Base-by-base conservation (phyloP, 2,113 vertebrate genomes). In the Siphamia tubifer region DNA sequence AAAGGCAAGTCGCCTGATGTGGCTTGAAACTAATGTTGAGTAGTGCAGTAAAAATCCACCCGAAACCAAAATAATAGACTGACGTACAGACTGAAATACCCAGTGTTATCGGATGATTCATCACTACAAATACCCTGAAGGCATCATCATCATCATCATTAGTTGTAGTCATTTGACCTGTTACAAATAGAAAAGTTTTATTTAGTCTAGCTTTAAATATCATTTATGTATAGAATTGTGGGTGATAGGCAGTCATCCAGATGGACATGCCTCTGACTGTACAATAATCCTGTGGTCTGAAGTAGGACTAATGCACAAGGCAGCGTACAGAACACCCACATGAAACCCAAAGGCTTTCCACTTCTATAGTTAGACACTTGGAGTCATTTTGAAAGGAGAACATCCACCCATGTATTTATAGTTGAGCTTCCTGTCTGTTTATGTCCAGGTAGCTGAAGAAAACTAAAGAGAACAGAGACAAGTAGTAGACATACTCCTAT, bases 361-460 rank as follows among this genome's bases (percentile, higher is more conserved):
- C 40, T 71, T 67, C 56, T 23, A 27, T 25, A 19, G 28, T 60
- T 19, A 21, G 40, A 53, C 2, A 20, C 19, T 40, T 10, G 1
- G 5, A 60, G 25, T 48, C 21, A 58, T 48, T 7, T 8, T 55
- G 64, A 79, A 69, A 74, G 45, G 12, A 49, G 64, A 65, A 74
- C 53, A 9, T n/a, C 13, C 35, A 19, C n/a, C 2, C 1, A 21
- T 5, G 5, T 58, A 54, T 48, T 48, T 47, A 53, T 13, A 42
- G 32, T 32, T 8, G 5, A 24, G 24, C 44, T 43, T 35, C 34
- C 23, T 32, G 21, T 49, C 35, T 25, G 13, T n/a, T 27, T 62
- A 3, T n/a, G 3, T 52, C 10, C 13, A 24, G 16, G 23, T 47
- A 27, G 38, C 10, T 2, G 6, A 24, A 30, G 3, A 27, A 43